Conservation (phyloP, 2,113 vertebrate genomes). For the Prochilodus magdalenae region DNA sequence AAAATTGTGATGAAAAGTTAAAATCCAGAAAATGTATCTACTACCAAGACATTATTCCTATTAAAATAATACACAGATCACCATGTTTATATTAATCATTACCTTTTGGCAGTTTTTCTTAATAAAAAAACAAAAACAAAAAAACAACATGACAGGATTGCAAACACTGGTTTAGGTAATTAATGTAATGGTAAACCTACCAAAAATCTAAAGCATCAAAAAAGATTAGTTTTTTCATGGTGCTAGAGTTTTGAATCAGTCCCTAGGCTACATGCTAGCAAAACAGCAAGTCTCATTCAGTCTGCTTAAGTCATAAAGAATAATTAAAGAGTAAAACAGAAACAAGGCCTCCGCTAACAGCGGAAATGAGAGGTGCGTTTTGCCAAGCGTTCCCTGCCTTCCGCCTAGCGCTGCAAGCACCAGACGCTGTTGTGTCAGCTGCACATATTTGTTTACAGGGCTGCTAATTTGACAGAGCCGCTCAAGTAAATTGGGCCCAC, state of each 20-base stretch:
- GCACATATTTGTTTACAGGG: slow-evolving; percentile 25
- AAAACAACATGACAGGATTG: too few relatives aligned
- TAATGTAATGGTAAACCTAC: too few relatives aligned
- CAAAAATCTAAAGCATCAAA: too few relatives aligned
- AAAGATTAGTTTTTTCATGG: too few relatives aligned
- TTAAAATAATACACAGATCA: too few relatives aligned
- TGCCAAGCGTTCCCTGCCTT: slow-evolving; percentile 26
- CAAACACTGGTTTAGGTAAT: too few relatives aligned
- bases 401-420: slow-evolving; percentile 5
- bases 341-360: slow-evolving; percentile 19
- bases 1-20: too few relatives aligned
- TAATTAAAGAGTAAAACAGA: slow-evolving; percentile 7
- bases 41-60: too few relatives aligned
- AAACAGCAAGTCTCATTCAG: neutral
- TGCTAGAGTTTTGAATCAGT: neutral
- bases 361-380: slow-evolving; percentile 36
- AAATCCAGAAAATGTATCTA: too few relatives aligned
- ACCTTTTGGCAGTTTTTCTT: too few relatives aligned
- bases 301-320: slow-evolving; percentile 1
- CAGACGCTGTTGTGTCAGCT: slow-evolving; percentile 30
- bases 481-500: slow-evolving; percentile 19
- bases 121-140: too few relatives aligned
- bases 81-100: too few relatives aligned
- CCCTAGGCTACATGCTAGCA: neutral
- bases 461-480: slow-evolving; percentile 28